These are phyloP conservation scores for Copsychus sechellarum DNA, from an alignment of 2,113 vertebrate genomes.

Conservation along the genomic window DNA sequence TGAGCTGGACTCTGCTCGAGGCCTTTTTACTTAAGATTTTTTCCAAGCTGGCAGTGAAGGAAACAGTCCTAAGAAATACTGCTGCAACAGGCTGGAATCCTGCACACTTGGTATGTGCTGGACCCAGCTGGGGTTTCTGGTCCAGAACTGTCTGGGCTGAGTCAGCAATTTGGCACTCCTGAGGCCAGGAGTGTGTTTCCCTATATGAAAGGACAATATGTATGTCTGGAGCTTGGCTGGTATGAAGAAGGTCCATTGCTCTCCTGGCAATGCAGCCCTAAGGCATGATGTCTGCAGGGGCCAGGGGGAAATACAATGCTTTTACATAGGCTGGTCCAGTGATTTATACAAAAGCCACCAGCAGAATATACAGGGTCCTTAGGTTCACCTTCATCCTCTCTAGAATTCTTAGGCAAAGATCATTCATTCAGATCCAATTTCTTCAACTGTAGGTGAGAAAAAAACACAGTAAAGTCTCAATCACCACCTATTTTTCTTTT, in stretches of 20 bases:
- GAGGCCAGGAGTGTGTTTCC: background rate
- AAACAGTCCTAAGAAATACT: background rate
- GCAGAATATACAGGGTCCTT: background rate
- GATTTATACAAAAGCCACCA: background rate
- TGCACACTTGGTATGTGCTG: background rate
- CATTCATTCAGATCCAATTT: background rate
- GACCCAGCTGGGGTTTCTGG: background rate
- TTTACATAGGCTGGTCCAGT: background rate
- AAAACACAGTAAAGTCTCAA: background rate
- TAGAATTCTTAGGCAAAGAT: background rate
- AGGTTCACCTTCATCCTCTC: background rate
- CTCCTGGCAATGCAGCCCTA: background rate
- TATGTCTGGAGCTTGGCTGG: background rate
- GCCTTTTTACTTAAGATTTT: background rate
- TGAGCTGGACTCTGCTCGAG: background rate
- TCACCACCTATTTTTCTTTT: background rate
- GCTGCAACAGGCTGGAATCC: background rate
- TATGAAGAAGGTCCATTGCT: background rate
- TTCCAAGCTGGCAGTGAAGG: background rate
- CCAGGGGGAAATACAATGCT: background rate
- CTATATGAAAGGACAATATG: background rate
- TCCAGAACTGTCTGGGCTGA: background rate
- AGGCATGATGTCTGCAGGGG: background rate
- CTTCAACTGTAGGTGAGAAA: background rate
- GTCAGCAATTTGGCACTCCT: background rate